A percentile compares a stretch with the other conserved stretches of the same genome.
phyloP scores from a whole-genome alignment of 2,888 invertebrate species.

The Macrophya annulata region DNA sequence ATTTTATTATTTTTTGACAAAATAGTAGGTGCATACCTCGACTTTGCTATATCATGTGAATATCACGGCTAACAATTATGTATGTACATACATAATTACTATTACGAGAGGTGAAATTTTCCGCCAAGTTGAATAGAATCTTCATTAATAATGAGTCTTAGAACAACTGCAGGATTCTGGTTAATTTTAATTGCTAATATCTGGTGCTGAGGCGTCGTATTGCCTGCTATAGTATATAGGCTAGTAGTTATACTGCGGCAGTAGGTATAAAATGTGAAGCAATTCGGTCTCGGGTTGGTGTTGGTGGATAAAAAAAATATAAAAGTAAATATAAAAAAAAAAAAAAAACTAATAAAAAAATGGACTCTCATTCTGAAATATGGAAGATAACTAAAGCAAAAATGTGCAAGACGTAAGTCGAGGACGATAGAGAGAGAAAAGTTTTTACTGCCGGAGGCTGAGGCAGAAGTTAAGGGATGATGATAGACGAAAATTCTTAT shows the following conservation, averaged over 20 bases:
- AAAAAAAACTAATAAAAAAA: neutral
- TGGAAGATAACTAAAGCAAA: neutral
- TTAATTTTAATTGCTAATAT: constrained; percentile 41
- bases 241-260: neutral
- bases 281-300: neutral
- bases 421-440: neutral
- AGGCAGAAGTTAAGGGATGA: constrained; percentile 10
- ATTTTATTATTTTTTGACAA: neutral
- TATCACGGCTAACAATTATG: neutral
- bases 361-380: neutral
- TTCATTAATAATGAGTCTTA: constrained; percentile 16
- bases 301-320: neutral
- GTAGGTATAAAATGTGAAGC: neutral
- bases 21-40: neutral
- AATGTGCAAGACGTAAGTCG: neutral
- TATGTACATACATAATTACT: neutral
- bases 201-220: neutral
- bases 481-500: neutral
- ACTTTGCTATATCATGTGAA: neutral
- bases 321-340: too few species aligned
- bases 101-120: neutral
- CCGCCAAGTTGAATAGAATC: neutral
- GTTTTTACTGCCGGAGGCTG: neutral
- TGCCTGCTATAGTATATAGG: neutral
- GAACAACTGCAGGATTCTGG: neutral